A percentile compares a stretch with the other conserved stretches of the same genome.
These are phyloP conservation scores for Melieria crassipennis DNA, from an alignment of 2,888 invertebrate species.

Conservation along the genomic window DNA sequence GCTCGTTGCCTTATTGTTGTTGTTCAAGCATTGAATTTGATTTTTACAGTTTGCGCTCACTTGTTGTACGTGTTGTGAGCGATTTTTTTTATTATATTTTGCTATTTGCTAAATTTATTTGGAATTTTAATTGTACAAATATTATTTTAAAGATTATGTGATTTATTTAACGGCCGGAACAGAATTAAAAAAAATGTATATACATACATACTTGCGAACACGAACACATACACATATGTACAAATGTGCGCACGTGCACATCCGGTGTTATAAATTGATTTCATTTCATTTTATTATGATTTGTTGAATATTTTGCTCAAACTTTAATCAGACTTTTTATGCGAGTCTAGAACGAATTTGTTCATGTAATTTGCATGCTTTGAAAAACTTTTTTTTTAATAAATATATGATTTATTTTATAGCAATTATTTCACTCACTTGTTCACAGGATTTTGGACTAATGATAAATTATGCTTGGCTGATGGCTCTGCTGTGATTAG, in stretches of 20 bases:
- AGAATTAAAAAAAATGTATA: conserved; percentile 27
- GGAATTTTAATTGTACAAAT: conserved; percentile 59
- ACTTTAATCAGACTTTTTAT: conserved; percentile 23
- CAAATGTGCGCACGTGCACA: neutral
- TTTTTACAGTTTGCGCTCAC: conserved; percentile 25
- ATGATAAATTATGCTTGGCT: no score
- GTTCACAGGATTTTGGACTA: no score
- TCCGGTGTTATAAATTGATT: conserved; percentile 20
- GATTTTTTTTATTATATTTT: conserved; percentile 40
- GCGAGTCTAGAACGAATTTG: no score
- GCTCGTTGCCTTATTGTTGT: conserved; percentile 5
- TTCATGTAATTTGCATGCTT: no score
- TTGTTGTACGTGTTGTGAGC: conserved; percentile 35
- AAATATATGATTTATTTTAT: no score
- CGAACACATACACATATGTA: neutral
- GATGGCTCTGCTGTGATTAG: no score
- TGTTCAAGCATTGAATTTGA: conserved; percentile 20
- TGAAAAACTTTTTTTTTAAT: no score
- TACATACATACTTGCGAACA: neutral
- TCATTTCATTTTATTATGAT: conserved; percentile 23
- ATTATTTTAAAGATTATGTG: conserved; percentile 57
- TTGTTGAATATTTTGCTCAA: conserved; percentile 16
- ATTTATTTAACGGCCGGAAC: conserved; percentile 53
- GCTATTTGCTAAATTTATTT: conserved; percentile 48
- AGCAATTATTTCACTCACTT: no score